Evolutionary conservation across 2,797 vertebrate genomes (phyloP), one percentile per base, ranked within the genome.

Genomic region (Tragelaphus oryx): DNA sequence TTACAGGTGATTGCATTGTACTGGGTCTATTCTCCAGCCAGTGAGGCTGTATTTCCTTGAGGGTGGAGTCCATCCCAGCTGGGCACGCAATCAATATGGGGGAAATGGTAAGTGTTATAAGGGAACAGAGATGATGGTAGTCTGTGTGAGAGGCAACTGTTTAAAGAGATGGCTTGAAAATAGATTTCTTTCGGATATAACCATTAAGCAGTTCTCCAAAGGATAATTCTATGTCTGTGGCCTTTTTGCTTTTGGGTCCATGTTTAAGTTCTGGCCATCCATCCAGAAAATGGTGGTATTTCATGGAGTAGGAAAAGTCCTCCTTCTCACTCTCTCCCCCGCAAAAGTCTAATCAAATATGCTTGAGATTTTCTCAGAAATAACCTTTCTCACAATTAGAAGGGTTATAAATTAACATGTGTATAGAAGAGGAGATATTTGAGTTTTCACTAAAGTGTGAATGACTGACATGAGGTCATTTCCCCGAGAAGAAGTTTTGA

Each of bases 1-100:
- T 97, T 87, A 87, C 46, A 95, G 83, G 46, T 96, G 92, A 96
- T 62, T 86, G 41, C 18, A 80, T 13, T 37, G 0, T 6, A 26
- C 46, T 13, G 1, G 28, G 22, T 76, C 68, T 57, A 33, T 20
- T 75, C 65, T 90, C 30, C 37, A 87, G 62, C 54, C 52, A 28
- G 41, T 0, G n/a, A 57, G 14, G 41, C 57, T 17, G 8, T 10
- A 28, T 75, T 95, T 92, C 74, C 33, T 50, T 22, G 59, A 79
- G 33, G 12, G 3, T 22, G 26, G 78, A 68, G 26, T 57, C 50
- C 41, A 17, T 59, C 60, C 44, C 68, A 59, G 57, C 11, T 7
- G 28, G 37, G 55, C 79, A 60, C 12, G 37, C 41, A 48, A 0
- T 59, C 13, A 13, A 28, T 2, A 6, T 11, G 5, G n/a, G 44